Evolutionary conservation across 2,797 vertebrate genomes (phyloP), one percentile per base, ranked within the genome.

Genomic region (Aphelocoma californica): DNA sequence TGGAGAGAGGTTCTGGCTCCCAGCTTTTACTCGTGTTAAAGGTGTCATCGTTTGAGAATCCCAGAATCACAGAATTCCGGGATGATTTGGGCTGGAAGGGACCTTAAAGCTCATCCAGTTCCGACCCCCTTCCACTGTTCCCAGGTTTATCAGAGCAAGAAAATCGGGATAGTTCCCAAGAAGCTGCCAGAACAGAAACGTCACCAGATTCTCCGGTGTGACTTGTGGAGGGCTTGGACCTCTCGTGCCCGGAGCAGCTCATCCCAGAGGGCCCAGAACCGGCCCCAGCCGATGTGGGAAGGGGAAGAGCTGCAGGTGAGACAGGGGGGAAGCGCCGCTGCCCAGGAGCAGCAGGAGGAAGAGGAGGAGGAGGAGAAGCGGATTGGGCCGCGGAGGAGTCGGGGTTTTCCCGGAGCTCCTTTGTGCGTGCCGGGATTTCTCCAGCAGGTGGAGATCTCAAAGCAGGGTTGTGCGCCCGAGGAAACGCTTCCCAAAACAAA

Each of bases 391-490:
- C 21, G 7, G 31, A 67, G 53, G 19, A 24, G 26, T 34, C 21
- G 4, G 3, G 12, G 9, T 4, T 85, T 65, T 60, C 3, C 26
- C 8, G 23, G 14, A 47, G n/a, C 84, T 71, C 8, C 50, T 81
- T 58, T 31, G 34, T 38, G 58, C 10, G 29, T 17, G 32, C 19
- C 38, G 80, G 42, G 75, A 23, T 90, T 85, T 65, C 60, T 92
- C 92, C 90, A 94, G 94, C 92, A 89, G 70, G 89, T 90, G 91
- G 75, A 93, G 82, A 90, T 81, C 77, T 74, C 67, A 75, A 91
- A 92, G 58, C 80, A 25, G 80, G 19, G 20, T 56, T 71, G 94
- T 36, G 67, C 83, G 47, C 74, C n/a, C 71, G 14, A 14, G 9
- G 5, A 64, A 53, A 31, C 40, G 38, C 75, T 85, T 44, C 32